Conservation (phyloP, 2,888 invertebrate species). For the Xylophagus ater region DNA sequence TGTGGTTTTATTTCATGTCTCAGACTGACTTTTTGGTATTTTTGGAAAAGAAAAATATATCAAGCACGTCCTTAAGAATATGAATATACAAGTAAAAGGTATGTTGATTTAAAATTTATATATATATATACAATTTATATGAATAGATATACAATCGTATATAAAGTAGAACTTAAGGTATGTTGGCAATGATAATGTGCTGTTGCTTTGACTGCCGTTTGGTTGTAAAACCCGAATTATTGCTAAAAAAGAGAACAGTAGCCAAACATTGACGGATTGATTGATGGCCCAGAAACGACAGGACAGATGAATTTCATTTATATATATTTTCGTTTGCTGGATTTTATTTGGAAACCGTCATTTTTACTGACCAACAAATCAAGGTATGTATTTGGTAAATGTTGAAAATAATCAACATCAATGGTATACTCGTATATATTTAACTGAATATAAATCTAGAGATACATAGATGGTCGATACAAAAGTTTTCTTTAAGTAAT, state of each 20-base stretch:
- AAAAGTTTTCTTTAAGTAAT: too few relatives aligned
- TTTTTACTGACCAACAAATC: too few relatives aligned
- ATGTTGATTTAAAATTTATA: too few relatives aligned
- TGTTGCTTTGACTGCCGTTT: constrained; percentile 14
- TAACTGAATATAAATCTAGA: too few relatives aligned
- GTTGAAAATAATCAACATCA: too few relatives aligned
- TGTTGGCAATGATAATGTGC: constrained; percentile 17
- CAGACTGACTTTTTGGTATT: constrained; percentile 4
- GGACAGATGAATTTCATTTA: constrained; percentile 22
- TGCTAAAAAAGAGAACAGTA: constrained; percentile 18
- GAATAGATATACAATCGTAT: too few relatives aligned
- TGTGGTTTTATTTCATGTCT: too few relatives aligned
- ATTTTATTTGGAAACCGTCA: too few relatives aligned
- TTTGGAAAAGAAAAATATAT: constrained; percentile 1
- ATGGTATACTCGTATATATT: too few relatives aligned
- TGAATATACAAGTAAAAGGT: constrained; percentile 2
- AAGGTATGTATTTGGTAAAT: too few relatives aligned
- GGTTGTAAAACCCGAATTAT: constrained; percentile 19
- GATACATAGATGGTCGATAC: too few relatives aligned
- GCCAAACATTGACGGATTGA: constrained; percentile 21
- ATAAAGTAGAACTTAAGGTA: constrained; percentile 12
- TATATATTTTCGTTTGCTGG: constrained; percentile 16
- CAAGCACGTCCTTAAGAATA: constrained; percentile 8
- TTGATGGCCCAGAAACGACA: constrained; percentile 20
- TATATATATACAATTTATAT: too few relatives aligned